Percentiles rank a stretch among this genome's conserved stretches.
phyloP scores from a whole-genome alignment of 2,888 invertebrate genomes.

The Aspidiotus destructor region DNA sequence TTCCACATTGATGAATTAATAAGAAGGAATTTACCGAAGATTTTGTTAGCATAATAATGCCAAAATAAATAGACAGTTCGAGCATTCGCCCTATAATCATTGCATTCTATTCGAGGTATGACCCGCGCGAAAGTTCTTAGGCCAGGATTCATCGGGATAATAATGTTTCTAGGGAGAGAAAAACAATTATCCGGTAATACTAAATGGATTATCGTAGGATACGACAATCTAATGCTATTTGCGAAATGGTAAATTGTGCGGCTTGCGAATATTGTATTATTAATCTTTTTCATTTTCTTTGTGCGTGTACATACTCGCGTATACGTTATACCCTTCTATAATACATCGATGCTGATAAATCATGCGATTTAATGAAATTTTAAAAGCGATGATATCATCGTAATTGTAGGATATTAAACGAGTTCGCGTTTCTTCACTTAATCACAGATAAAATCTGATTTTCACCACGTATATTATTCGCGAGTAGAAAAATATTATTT shows the following conservation, averaged over 20 bases:
- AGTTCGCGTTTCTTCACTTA: conserved; percentile 4
- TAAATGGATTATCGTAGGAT: neutral
- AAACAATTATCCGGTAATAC: neutral
- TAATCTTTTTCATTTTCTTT: too few relatives aligned
- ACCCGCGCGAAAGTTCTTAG: too few relatives aligned
- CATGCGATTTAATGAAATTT: conserved; percentile 4
- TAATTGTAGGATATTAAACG: conserved; percentile 4
- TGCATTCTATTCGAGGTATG: too few relatives aligned
- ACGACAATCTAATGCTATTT: neutral
- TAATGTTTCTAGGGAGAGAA: neutral
- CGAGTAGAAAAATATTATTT: neutral
- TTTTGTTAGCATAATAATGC: too few relatives aligned
- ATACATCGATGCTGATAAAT: neutral
- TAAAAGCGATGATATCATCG: neutral
- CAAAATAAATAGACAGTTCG: too few relatives aligned
- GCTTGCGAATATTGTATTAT: too few relatives aligned
- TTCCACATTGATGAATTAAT: too few relatives aligned
- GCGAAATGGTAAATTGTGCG: too few relatives aligned
- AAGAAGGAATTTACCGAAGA: too few relatives aligned
- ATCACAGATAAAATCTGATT: conserved; percentile 4
- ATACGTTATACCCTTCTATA: neutral
- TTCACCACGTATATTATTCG: neutral
- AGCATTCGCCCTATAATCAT: too few relatives aligned
- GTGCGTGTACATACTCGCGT: neutral
- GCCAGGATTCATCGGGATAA: too few relatives aligned